Percentiles rank a stretch among this genome's conserved stretches.
Conservation (phyloP, 1,140 invertebrate genomes). For the Brachystomella parvula region DNA sequence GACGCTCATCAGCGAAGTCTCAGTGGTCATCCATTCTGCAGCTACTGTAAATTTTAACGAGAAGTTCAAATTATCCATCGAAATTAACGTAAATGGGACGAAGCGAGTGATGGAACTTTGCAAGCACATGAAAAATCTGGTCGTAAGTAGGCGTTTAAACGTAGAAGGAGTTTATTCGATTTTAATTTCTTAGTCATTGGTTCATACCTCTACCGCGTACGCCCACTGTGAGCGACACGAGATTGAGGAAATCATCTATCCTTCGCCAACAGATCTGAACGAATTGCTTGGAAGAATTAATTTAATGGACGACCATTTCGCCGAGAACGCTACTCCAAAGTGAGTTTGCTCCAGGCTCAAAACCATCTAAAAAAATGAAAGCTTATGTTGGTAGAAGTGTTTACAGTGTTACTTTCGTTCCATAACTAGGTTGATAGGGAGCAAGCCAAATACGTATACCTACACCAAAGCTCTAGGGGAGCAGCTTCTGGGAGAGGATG, state of each 20-base stretch:
- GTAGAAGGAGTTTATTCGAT: background rate
- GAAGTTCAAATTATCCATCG: slow-evolving; percentile 80
- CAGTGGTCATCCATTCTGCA: slow-evolving; percentile 93
- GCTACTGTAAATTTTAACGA: slow-evolving; percentile 94
- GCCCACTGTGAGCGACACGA: slow-evolving; percentile 66
- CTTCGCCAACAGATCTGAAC: slow-evolving; percentile 76
- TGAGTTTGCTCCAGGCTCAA: slow-evolving; percentile 41
- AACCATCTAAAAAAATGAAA: too few species aligned
- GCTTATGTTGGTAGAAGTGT: too few species aligned
- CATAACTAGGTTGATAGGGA: slow-evolving; percentile 59
- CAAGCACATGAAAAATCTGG: slow-evolving; percentile 71
- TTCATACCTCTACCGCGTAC: slow-evolving; percentile 84
- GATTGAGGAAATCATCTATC: slow-evolving; percentile 74
- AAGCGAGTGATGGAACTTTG: slow-evolving; percentile 74
- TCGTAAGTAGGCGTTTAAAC: slow-evolving; percentile 50
- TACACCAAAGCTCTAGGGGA: slow-evolving; percentile 85
- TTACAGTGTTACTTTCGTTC: slow-evolving; percentile 8
- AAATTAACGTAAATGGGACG: slow-evolving; percentile 82
- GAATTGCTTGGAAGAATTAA: slow-evolving; percentile 79
- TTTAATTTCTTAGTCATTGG: slow-evolving; percentile 52
- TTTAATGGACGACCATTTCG: slow-evolving; percentile 70
- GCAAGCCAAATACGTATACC: slow-evolving; percentile 81
- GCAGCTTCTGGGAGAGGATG: slow-evolving; percentile 68
- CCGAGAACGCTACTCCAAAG: slow-evolving; percentile 65
- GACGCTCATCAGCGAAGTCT: slow-evolving; percentile 60